Base-by-base conservation (phyloP, 2,113 vertebrate species). In the Egretta garzetta region DNA sequence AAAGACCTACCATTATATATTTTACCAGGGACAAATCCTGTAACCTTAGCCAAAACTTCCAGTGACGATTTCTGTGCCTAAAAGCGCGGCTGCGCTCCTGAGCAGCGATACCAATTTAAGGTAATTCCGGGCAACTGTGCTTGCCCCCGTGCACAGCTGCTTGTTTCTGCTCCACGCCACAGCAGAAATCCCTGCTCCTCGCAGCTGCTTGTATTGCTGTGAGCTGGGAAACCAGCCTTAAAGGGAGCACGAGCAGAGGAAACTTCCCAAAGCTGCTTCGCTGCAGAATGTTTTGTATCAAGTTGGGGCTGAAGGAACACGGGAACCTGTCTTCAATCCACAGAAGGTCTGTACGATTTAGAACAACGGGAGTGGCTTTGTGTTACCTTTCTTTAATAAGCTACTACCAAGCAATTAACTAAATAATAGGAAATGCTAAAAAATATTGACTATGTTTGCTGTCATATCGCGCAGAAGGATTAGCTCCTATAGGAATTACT, bases 161-260 rank as follows among this genome's bases (percentile, higher is more conserved):
- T 71, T 30, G 11, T 27, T 37, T 13, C 58, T 49, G 37, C 80
- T 53, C 28, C 22, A 1, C 1, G 0, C 56, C n/a, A 43, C 41
- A 12, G 80, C 66, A 58, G 45, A 21, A 80, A 55, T 3, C 32
- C 50, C 58, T 14, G 1, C 30, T 60, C 23, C 2, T 19, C 33
- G 8, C 27, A 27, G 6, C 62, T 50, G 62, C 64, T 55, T 8
- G 0, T 1, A 1, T 4, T 47, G 67, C 62, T 52, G 49, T 2
- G 35, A 16, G 18, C 0, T 33, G 77, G 80, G 76, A 74, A 79
- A 75, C 1, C 28, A 17, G 23, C 55, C 52, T 33, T 12, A n/a
- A 56, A 30, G 56, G 27, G 45, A 62, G 49, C 45, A 3, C 0
- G 39, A 62, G 70, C 27, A 68, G 27, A 72, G 64, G 60, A 27